phyloP scores from a whole-genome alignment of 2,797 vertebrate genomes.

The Lepidocolaptes lacrymiger region DNA sequence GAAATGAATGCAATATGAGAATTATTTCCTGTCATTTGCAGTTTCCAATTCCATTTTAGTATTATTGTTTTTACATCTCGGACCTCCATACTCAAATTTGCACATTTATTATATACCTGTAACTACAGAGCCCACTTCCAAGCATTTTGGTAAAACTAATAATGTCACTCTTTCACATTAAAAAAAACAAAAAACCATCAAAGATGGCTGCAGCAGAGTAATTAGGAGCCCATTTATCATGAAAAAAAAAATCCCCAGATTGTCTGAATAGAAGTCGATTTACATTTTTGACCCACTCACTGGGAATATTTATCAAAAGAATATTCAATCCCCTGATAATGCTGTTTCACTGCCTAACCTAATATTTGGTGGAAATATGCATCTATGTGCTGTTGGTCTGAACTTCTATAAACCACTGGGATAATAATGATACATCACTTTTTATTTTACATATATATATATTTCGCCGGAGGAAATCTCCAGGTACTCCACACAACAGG shows the following conservation, averaged over 20 bases:
- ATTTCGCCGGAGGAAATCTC: neutral
- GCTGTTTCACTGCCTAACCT: conserved; percentile 32
- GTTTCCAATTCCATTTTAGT: conserved; percentile 12
- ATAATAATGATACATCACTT: neutral
- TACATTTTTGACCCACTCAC: conserved; percentile 69
- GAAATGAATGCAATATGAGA: conserved; percentile 8
- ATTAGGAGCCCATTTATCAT: conserved; percentile 64
- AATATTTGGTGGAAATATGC: conserved; percentile 48
- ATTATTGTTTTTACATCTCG: neutral
- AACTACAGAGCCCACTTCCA: conserved; percentile 27
- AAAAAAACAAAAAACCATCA: conserved; percentile 24
- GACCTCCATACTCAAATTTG: neutral
- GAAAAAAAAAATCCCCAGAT: conserved; percentile 46
- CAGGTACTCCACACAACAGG: neutral
- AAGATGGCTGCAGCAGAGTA: conserved; percentile 56
- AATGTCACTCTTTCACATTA: conserved; percentile 14
- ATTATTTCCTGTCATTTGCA: conserved; percentile 33
- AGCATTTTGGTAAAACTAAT: conserved; percentile 47
- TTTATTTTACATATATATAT: neutral
- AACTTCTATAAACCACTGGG: neutral
- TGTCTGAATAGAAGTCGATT: conserved; percentile 66
- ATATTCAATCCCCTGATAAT: conserved; percentile 43
- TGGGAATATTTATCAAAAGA: conserved; percentile 70
- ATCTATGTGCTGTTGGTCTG: neutral
- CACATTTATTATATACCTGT: conserved; percentile 37